These are phyloP conservation scores for Grus americana DNA, from an alignment of 2,113 vertebrate species.

Conservation along the genomic window DNA sequence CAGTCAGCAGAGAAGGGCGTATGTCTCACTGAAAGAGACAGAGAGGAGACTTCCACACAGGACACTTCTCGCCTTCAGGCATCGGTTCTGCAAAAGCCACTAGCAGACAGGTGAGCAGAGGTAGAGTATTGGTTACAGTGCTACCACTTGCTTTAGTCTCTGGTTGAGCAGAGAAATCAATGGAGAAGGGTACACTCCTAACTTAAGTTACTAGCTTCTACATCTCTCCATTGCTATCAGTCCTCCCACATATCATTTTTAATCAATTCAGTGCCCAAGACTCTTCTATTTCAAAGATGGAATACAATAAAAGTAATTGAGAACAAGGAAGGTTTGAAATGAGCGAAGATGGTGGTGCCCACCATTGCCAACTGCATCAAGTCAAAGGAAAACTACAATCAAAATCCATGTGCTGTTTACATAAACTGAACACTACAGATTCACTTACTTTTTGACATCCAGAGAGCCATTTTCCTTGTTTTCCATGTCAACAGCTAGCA, in stretches of 20 bases:
- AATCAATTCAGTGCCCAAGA: not conserved
- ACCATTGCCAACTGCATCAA: not conserved
- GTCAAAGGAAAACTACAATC: conserved; percentile 25
- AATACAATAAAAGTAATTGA: not conserved
- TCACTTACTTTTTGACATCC: conserved; percentile 90
- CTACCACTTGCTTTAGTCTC: not conserved
- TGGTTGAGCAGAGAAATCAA: not conserved
- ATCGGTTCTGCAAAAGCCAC: not conserved
- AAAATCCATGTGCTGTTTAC: conserved; percentile 23
- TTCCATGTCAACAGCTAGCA: conserved; percentile 88
- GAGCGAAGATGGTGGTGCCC: not conserved
- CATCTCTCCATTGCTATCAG: not conserved
- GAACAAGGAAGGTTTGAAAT: not conserved
- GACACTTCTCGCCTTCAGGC: not conserved
- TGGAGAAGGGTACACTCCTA: not conserved
- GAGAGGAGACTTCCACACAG: not conserved
- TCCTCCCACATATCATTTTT: not conserved
- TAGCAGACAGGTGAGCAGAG: not conserved
- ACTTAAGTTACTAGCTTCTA: not conserved
- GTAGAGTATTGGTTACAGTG: not conserved
- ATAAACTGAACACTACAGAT: conserved; percentile 21
- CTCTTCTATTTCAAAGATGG: not conserved
- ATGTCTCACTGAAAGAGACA: not conserved
- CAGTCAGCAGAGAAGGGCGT: not conserved
- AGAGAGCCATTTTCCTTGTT: conserved; percentile 94